A percentile compares a stretch with the other conserved stretches of the same genome.
phyloP scores from a whole-genome alignment of 2,113 vertebrate species.

The Chinchilla lanigera region DNA sequence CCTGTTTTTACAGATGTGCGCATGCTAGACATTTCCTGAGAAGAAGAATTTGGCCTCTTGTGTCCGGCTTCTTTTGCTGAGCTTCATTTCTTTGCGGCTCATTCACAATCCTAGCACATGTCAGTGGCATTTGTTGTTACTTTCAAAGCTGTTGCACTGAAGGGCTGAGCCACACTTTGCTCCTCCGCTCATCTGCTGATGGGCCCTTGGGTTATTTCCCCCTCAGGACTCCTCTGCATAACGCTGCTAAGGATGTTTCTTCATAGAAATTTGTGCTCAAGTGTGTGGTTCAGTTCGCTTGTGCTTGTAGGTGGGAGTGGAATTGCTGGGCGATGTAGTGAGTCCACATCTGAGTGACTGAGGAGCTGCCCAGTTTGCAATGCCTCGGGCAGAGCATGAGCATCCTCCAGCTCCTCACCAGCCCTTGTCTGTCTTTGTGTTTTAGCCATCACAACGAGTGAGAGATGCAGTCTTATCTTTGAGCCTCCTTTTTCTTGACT shows the following conservation, averaged over 20 bases:
- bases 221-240: background rate
- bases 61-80: background rate
- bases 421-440: background rate
- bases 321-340: background rate
- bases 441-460: background rate
- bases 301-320: background rate
- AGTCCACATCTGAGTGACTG: background rate
- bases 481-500: background rate
- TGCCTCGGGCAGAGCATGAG: background rate
- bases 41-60: background rate
- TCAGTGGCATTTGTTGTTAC: background rate
- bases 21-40: background rate
- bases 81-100: background rate
- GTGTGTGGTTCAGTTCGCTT: background rate
- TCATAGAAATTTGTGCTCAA: background rate
- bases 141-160: background rate
- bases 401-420: fast-evolving
- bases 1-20: background rate
- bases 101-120: background rate
- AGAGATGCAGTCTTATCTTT: background rate
- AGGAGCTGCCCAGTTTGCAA: background rate
- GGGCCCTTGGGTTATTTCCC: background rate
- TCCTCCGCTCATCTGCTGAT: background rate
- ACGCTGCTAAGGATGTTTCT: background rate
- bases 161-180: background rate